These are phyloP conservation scores for Apus apus DNA, from an alignment of 2,113 vertebrate genomes.

Conservation along the genomic window DNA sequence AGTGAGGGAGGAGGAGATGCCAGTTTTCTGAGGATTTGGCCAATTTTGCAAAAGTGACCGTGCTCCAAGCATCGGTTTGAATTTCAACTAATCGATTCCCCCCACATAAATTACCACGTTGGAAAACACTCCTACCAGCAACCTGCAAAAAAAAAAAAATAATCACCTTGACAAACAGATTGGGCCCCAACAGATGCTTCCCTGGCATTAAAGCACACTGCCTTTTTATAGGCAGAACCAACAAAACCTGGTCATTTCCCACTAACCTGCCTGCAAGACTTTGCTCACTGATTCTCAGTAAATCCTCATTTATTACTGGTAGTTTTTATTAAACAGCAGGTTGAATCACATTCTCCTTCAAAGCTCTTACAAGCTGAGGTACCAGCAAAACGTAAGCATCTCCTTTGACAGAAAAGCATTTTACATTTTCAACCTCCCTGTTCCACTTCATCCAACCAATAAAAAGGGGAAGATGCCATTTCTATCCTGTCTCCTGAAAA, in stretches of 20 bases:
- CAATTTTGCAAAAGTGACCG: background rate
- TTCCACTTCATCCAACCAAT: background rate
- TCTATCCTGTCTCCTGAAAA: background rate
- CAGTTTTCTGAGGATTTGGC: background rate
- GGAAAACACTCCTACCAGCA: background rate
- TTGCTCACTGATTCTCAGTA: background rate
- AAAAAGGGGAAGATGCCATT: background rate
- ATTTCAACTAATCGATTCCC: background rate
- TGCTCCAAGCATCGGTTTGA: fast-evolving
- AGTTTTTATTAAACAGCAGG: background rate
- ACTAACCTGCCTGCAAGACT: background rate
- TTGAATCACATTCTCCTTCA: background rate
- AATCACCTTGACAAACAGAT: background rate
- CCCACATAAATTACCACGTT: background rate
- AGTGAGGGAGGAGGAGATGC: background rate
- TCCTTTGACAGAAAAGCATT: background rate
- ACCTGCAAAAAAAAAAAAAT: background rate
- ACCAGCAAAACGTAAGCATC: background rate
- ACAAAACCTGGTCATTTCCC: background rate
- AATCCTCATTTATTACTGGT: background rate
- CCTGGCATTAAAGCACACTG: fast-evolving
- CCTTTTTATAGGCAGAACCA: background rate
- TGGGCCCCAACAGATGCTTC: background rate
- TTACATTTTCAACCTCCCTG: background rate
- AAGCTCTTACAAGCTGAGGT: background rate